A percentile compares a stretch with the other conserved stretches of the same genome.
Conservation (phyloP, 2,888 invertebrate species). For the Deroplatys truncata region DNA sequence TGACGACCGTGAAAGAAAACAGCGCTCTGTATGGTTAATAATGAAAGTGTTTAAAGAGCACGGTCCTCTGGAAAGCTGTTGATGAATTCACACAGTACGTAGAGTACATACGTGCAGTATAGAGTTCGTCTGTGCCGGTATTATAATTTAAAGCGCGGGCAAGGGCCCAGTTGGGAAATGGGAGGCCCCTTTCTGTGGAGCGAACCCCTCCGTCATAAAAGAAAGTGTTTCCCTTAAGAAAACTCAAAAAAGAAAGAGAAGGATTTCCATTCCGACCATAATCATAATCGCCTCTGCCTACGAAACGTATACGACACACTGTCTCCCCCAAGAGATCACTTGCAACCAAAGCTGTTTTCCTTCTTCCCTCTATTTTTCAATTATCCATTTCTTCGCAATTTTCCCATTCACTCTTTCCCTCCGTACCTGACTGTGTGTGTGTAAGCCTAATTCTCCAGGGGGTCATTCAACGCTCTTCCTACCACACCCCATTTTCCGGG, state of each 20-base stretch:
- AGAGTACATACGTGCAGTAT: too few species aligned
- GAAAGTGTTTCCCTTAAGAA: not conserved
- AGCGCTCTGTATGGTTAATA: too few species aligned
- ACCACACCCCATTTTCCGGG: not conserved
- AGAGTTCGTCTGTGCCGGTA: too few species aligned
- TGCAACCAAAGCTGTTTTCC: not conserved
- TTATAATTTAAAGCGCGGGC: not conserved
- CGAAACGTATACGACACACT: not conserved
- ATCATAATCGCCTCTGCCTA: not conserved
- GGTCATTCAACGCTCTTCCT: not conserved
- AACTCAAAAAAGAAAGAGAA: not conserved
- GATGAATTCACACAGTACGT: too few species aligned
- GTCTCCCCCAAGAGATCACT: not conserved
- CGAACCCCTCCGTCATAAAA: not conserved
- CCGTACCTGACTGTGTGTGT: not conserved
- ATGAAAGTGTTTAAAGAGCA: too few species aligned
- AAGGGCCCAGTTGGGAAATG: not conserved
- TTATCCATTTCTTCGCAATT: not conserved
- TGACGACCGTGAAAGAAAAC: too few species aligned
- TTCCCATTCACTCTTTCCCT: not conserved
- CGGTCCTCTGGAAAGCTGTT: too few species aligned
- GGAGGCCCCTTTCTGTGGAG: too few species aligned
- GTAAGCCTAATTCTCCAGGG: constrained; percentile 7
- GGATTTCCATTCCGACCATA: not conserved
- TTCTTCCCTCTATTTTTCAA: not conserved